Evolutionary conservation across 2,888 invertebrate genomes (phyloP), one percentile per base, ranked within the genome.

Genomic region (Pyrrhosoma nymphula): DNA sequence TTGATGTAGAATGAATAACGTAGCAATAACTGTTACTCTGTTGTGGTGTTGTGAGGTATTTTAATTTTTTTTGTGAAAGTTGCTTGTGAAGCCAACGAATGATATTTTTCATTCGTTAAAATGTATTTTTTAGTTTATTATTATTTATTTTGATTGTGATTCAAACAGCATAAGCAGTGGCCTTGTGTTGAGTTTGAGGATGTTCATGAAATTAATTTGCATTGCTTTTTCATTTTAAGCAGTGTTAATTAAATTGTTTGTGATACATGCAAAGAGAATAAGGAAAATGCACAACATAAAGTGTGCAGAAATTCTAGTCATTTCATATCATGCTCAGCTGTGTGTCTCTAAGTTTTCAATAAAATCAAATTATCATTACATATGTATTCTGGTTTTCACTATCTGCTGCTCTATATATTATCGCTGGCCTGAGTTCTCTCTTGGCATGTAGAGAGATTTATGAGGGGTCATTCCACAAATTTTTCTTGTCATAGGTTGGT

Each of bases 21-120:
- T 93, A 75, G 93, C 93, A 93, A 93, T 93, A 93, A 93, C 93
- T 93, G 93, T 93, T 93, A 69, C 63, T 63, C n/a, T 93, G 93
- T 93, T 93, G 63, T 75, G 93, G 69, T 93, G 93, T 93, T 93
- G 93, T 93, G 69, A 56, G 55, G 89, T 16, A 35, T 35, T 82
- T n/a, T 35, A 55, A 89, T 47, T 69, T 75, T n/a, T 93, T 47
- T 93, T 93, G 91, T 69, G 47, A 69, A 63, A 39, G 26, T 69
- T 75, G 93, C 69, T 93, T 89, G 55, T 69, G 63, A 18, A 63
- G 69, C n/a, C n/a, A 47, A 69, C 69, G 69, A 26, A 47, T 69
- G 75, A 69, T 23, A 47, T 47, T n/a, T n/a, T 93, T 93, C 93
- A 55, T 93, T 93, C 47, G 93, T 69, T 47, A 63, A 63, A 23